Evolutionary conservation across 2,113 vertebrate species (phyloP).

Genomic region (Siniperca knerii): DNA sequence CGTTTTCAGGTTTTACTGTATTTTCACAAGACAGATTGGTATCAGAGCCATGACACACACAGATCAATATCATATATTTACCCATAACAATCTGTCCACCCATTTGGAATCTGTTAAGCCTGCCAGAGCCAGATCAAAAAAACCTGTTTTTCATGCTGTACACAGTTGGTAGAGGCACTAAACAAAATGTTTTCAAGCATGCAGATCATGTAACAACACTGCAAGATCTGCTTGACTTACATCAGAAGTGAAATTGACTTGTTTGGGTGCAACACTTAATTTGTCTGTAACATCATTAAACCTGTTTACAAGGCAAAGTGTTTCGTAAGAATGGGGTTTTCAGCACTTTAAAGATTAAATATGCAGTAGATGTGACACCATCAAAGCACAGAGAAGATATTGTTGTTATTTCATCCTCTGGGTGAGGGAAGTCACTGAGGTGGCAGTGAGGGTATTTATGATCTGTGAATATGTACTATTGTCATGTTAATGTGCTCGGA

Average conservation of each 20-base stretch:
- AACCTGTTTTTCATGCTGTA: slow-evolving; percentile 45
- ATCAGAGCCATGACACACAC: slow-evolving; percentile 29
- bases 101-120: slow-evolving; percentile 40
- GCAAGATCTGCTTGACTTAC: slow-evolving; percentile 32
- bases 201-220: slow-evolving; percentile 25
- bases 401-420: slow-evolving; percentile 18
- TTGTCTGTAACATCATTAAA: slow-evolving; percentile 11
- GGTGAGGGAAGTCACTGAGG: slow-evolving; percentile 41
- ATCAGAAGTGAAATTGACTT: slow-evolving; percentile 8
- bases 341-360: background rate
- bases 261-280: slow-evolving; percentile 32
- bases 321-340: background rate
- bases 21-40: slow-evolving; percentile 24
- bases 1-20: slow-evolving; percentile 12
- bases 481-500: slow-evolving; percentile 69
- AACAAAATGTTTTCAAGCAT: slow-evolving; percentile 48
- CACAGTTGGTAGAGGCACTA: slow-evolving; percentile 30
- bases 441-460: slow-evolving; percentile 55
- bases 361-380: background rate
- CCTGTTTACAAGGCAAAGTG: background rate
- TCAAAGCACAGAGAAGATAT: background rate
- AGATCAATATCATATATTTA: slow-evolving; percentile 46
- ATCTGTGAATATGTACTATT: slow-evolving; percentile 56
- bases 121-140: slow-evolving; percentile 41
- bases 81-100: slow-evolving; percentile 49